Evolutionary conservation across 2,113 vertebrate species (phyloP).

Genomic region (Sclerurus mexicanus): DNA sequence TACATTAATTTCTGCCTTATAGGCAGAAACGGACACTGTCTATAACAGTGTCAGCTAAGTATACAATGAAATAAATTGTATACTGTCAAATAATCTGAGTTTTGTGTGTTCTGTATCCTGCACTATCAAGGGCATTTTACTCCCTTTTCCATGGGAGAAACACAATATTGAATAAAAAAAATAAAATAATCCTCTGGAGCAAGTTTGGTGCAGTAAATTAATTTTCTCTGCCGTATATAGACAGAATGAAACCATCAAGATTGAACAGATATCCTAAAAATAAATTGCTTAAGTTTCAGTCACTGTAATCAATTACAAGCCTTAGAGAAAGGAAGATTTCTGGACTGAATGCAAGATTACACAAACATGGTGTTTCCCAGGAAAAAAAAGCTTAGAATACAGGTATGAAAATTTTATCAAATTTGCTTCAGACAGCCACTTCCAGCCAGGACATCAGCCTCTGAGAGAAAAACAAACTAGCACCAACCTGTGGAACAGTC

Average conservation of each 20-base stretch:
- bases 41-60: background rate
- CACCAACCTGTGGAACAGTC: fast-evolving
- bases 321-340: background rate
- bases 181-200: background rate
- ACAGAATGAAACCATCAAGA: background rate
- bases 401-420: background rate
- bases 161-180: background rate
- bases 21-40: background rate
- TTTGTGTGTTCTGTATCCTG: background rate
- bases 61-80: background rate
- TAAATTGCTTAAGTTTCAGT: background rate
- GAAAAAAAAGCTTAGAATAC: background rate
- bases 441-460: background rate
- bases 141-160: background rate
- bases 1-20: background rate
- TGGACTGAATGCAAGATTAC: background rate
- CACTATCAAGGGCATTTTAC: background rate
- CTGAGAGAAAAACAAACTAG: background rate
- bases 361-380: background rate
- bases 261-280: background rate
- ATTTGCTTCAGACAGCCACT: background rate
- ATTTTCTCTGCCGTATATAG: background rate
- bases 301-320: background rate
- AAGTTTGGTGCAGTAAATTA: background rate
- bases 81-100: background rate